Percentiles rank a stretch among this genome's conserved stretches.
phyloP scores from a whole-genome alignment of 1,140 invertebrate species.

The Penaeus vannamei region DNA sequence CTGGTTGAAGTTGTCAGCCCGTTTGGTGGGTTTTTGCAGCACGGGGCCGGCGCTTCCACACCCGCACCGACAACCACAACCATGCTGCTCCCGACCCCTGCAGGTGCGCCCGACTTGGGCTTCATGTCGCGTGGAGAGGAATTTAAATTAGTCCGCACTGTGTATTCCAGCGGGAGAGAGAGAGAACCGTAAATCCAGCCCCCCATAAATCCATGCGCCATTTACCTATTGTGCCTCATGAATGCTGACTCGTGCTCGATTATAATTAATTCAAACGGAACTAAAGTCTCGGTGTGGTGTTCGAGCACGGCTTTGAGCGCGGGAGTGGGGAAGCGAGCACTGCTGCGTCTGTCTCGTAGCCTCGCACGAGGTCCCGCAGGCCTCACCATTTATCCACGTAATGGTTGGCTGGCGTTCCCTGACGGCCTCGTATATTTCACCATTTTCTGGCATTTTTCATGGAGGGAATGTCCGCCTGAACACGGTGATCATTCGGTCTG shows the following conservation, averaged over 20 bases:
- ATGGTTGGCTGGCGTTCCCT: constrained; percentile 55
- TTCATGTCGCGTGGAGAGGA: constrained; percentile 23
- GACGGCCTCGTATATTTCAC: constrained; percentile 58
- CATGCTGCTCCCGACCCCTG: constrained; percentile 41
- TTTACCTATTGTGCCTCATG: constrained; percentile 60
- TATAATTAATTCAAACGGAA: constrained; percentile 63
- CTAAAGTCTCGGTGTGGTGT: constrained; percentile 50
- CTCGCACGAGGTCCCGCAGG: constrained; percentile 56
- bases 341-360: constrained; percentile 60
- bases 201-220: constrained; percentile 29
- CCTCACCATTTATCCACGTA: constrained; percentile 63
- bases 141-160: constrained; percentile 18
- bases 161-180: not conserved
- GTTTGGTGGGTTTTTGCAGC: constrained; percentile 41
- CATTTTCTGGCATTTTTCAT: constrained; percentile 47
- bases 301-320: constrained; percentile 45
- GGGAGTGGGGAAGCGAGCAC: constrained; percentile 41
- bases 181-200: too few species aligned
- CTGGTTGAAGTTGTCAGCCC: constrained; percentile 56
- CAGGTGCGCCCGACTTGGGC: constrained; percentile 38
- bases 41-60: constrained; percentile 17
- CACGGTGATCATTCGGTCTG: too few species aligned
- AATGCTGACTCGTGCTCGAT: constrained; percentile 57
- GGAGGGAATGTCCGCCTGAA: not conserved
- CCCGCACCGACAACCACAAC: constrained; percentile 54